Conservation (phyloP, 2,797 vertebrate species). For the Crenuchus spilurus region DNA sequence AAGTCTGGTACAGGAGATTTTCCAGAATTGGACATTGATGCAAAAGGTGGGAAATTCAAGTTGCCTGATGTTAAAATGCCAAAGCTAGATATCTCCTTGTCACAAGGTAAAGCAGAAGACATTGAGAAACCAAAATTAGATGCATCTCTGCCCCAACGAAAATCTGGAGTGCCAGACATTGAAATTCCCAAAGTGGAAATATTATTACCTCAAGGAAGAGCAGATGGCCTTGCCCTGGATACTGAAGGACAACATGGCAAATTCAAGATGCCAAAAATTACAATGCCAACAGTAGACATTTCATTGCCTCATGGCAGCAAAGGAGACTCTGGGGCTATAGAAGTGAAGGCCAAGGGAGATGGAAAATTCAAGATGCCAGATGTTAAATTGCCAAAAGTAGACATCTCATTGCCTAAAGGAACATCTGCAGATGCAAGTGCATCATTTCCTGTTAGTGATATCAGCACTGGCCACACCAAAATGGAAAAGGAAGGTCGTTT, state of each 20-base stretch:
- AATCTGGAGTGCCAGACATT: conserved; percentile 52
- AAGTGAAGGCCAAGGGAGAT: conserved; percentile 31
- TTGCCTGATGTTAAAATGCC: conserved; percentile 63
- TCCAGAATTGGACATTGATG: conserved; percentile 5
- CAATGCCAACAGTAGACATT: conserved; percentile 64
- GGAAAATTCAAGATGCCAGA: conserved; percentile 27
- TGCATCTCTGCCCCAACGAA: too few species aligned
- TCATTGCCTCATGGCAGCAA: conserved; percentile 59
- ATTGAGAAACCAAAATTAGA: conserved; percentile 42
- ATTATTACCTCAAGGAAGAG: conserved; percentile 57
- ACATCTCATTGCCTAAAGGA: conserved; percentile 56
- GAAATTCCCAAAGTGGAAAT: conserved; percentile 63
- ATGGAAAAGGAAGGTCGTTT: conserved; percentile 44
- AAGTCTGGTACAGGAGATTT: neutral
- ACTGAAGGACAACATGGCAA: too few species aligned
- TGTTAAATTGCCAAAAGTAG: conserved; percentile 63
- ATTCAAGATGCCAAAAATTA: conserved; percentile 57
- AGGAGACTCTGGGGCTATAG: conserved; percentile 25
- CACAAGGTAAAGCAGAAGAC: conserved; percentile 55
- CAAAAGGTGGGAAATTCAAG: conserved; percentile 52
- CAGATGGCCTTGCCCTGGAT: neutral
- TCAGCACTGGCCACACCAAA: neutral
- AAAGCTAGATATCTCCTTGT: conserved; percentile 64
- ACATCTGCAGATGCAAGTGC: neutral
- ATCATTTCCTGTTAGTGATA: neutral